phyloP scores from a whole-genome alignment of 2,113 vertebrate species.

The Drymodes brunneopygia region DNA sequence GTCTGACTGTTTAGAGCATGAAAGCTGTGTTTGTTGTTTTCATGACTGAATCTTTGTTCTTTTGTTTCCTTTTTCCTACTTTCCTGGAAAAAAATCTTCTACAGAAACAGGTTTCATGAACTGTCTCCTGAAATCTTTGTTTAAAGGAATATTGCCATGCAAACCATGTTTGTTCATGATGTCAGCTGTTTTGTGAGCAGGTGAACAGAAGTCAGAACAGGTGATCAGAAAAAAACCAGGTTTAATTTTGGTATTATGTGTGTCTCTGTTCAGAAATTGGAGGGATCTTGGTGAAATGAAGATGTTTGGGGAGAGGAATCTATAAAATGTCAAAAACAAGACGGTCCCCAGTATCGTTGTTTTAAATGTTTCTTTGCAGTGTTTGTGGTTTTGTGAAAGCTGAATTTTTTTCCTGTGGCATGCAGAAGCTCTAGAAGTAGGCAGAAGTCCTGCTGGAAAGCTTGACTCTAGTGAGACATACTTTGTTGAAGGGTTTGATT shows the following conservation, averaged over 20 bases:
- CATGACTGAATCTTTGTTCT: background rate
- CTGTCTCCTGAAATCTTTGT: background rate
- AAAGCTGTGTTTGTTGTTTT: background rate
- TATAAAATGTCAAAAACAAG: background rate
- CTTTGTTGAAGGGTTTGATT: background rate
- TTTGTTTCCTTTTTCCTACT: background rate
- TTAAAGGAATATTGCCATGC: background rate
- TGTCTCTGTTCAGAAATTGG: background rate
- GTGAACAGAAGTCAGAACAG: background rate
- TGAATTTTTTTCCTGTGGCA: background rate
- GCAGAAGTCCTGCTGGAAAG: background rate
- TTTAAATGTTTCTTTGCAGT: background rate
- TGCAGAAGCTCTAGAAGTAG: background rate
- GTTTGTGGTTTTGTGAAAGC: background rate
- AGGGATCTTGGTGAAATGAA: background rate
- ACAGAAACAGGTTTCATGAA: background rate
- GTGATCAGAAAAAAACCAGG: background rate
- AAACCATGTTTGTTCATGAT: background rate
- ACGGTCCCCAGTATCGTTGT: background rate
- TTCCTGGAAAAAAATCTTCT: background rate
- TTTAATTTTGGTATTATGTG: background rate
- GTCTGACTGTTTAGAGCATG: background rate
- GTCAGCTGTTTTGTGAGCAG: background rate
- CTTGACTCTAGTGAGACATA: background rate
- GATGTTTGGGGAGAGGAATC: background rate